Percentiles rank a stretch among this genome's conserved stretches.
Conservation (phyloP, 2,113 vertebrate species). For the Channa argus region DNA sequence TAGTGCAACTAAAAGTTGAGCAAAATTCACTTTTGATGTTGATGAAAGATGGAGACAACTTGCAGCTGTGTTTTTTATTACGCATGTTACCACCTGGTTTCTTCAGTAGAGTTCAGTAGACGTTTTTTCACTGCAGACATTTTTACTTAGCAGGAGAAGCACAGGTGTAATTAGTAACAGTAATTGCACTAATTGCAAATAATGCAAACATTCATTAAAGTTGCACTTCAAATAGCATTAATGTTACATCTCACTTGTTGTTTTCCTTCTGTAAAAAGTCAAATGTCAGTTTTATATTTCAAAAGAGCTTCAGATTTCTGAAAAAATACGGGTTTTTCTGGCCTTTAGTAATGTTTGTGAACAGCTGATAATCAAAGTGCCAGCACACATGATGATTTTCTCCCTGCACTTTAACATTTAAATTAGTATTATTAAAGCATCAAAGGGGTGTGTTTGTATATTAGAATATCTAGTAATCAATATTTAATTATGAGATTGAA, state of each 20-base stretch:
- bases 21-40: slow-evolving; percentile 9
- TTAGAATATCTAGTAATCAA: slow-evolving; percentile 35
- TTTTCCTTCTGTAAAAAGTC: slow-evolving; percentile 5
- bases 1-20: slow-evolving; percentile 4
- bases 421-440: slow-evolving; percentile 1
- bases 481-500: slow-evolving; percentile 34
- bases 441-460: slow-evolving; percentile 26
- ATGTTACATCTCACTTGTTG: slow-evolving; percentile 7
- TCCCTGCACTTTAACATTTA: slow-evolving; percentile 30
- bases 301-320: background rate
- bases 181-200: no score
- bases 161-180: background rate
- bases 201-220: no score
- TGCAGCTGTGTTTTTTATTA: background rate
- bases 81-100: background rate
- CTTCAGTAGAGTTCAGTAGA: no score
- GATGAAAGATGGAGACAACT: slow-evolving; percentile 18
- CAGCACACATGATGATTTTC: background rate
- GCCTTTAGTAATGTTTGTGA: background rate
- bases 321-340: no score
- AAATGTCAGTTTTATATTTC: slow-evolving; percentile 13
- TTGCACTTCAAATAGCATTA: background rate
- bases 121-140: background rate
- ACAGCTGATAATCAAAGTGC: background rate
- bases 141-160: background rate